These are phyloP conservation scores for Phylloscopus collybita DNA, from an alignment of 2,797 vertebrate species.

Conservation along the genomic window DNA sequence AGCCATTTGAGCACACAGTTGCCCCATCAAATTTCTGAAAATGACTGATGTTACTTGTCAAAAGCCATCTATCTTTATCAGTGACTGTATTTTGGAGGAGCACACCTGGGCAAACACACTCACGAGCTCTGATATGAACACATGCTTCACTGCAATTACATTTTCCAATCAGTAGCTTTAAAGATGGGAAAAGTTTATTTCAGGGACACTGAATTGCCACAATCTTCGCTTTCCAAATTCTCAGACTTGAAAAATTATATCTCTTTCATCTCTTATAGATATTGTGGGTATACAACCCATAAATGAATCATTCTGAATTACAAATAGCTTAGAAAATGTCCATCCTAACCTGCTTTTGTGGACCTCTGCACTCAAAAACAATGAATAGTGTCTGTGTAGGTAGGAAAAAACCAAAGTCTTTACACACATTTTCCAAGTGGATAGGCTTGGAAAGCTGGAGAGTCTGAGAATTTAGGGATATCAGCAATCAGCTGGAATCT, in stretches of 20 bases:
- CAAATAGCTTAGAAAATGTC: background rate
- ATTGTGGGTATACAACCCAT: background rate
- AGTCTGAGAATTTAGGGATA: background rate
- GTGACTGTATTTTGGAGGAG: background rate
- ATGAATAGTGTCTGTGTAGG: background rate
- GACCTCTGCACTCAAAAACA: background rate
- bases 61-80: constrained; percentile 35
- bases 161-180: background rate
- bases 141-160: background rate
- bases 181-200: background rate
- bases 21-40: constrained; percentile 15
- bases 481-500: background rate
- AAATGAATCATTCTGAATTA: accelerated
- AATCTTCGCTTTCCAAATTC: background rate
- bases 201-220: background rate
- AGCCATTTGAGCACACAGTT: background rate
- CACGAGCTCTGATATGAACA: background rate
- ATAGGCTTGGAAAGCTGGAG: background rate
- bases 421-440: background rate
- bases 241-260: background rate
- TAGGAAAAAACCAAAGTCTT: background rate
- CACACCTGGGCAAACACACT: background rate
- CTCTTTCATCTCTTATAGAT: background rate
- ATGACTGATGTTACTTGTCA: constrained; percentile 17
- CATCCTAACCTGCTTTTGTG: background rate